Evolutionary conservation across 2,797 vertebrate species (phyloP), one percentile per base, ranked within the genome.

Genomic region (Darevskia nairensis): DNA sequence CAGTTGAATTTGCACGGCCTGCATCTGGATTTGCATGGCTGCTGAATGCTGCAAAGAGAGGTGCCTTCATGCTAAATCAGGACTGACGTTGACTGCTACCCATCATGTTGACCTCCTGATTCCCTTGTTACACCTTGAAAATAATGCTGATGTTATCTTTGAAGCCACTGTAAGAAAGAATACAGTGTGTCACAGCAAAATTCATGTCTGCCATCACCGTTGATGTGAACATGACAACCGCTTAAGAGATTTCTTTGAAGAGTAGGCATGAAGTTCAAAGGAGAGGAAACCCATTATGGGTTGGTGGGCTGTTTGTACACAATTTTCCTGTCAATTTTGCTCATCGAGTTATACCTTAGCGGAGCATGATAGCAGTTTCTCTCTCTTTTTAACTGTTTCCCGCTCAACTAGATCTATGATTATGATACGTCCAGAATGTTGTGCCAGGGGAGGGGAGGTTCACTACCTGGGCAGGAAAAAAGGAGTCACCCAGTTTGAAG

Each of bases 321-420:
- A 4, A 2, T 94, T 95, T 93, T 91, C 92, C 90, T 92, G 86
- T 92, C 93, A 89, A 91, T 92, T 79, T 95, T 91, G 61, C 90
- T 94, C 92, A 81, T 94, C 78, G 0, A 72, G 32, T 88, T 91
- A 4, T 82, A 86, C 92, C 95, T 96, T 95, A 95, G 95, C 90
- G 76, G 92, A 90, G 85, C 94, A 83, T 90, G 94, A 92, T 81
- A 90, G 90, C 94, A 92, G 92, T 89, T 88, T 95, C 94, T 93
- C 92, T 91, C 91, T 94, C 94, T 89, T 90, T 91, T 95, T 95
- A 97, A 95, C 96, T 96, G 95, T 95, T 97, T 97, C 97, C 94
- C 39, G 6, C 96, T 96, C 96, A 96, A 96, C 97, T 97, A 96
- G 95, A 97, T 95, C 97, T 97, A 96, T 95, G 95, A 97, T 96